These are phyloP conservation scores for Microcebus griseorufus DNA, from an alignment of 2,113 vertebrate species.

Conservation along the genomic window DNA sequence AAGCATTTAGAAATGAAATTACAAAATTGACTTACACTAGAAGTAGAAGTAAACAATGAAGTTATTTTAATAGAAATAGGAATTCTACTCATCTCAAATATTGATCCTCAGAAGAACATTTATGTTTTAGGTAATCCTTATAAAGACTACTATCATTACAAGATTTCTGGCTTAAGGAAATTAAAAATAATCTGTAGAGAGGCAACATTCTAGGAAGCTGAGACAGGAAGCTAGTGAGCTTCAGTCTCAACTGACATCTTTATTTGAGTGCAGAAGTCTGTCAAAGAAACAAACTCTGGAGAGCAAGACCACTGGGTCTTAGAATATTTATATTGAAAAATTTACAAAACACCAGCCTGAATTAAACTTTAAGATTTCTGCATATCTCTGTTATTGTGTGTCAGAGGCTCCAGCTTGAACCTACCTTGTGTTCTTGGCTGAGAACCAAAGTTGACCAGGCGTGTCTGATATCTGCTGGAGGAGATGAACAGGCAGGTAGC, in stretches of 20 bases:
- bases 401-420: not conserved
- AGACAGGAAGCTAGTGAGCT: not conserved
- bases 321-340: not conserved
- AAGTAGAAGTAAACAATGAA: constrained; percentile 1
- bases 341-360: not conserved
- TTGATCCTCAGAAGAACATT: not conserved
- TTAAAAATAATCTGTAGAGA: constrained; percentile 9
- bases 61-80: not conserved
- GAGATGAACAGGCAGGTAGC: not conserved
- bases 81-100: constrained; percentile 1
- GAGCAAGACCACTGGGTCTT: not conserved
- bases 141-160: not conserved
- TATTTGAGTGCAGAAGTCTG: not conserved
- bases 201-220: not conserved
- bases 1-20: constrained; percentile 18
- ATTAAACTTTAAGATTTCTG: not conserved
- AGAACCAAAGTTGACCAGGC: not conserved
- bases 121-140: not conserved
- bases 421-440: not conserved
- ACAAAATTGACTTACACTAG: not conserved
- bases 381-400: not conserved
- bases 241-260: not conserved
- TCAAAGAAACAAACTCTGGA: not conserved
- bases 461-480: not conserved
- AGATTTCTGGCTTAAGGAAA: not conserved